Evolutionary conservation across 2,888 invertebrate genomes (phyloP), one percentile per base, ranked within the genome.

Genomic region (Orthosia incerta): DNA sequence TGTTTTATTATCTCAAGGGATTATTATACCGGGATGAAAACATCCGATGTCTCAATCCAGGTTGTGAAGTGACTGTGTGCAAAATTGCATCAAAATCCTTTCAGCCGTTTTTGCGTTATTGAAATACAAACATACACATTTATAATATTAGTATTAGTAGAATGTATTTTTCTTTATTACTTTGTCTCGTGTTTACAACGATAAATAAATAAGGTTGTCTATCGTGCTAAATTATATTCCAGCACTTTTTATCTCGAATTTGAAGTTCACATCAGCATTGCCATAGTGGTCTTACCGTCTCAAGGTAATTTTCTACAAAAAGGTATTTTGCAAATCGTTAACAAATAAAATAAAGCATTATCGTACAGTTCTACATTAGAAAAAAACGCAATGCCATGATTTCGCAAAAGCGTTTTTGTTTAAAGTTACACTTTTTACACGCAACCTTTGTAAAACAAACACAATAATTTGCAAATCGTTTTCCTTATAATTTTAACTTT

Each of bases 401-500:
- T 74, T 57, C 51, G 53, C 46, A 48, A 61, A 68, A 50, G 20
- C 16, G 11, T 50, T 50, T 69, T 39, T 48, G 56, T 66, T 62
- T 48, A 15, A 64, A 77, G 61, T 68, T 56, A 61, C 18, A n/a
- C 55, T 55, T 71, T 66, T 62, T 56, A 48, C 11, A 64, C 12
- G n/a, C 23, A 18, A 74, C 26, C 67, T 64, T 63, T 11, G 45
- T 65, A 31, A 70, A 31, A 51, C 18, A 55, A 55, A 55, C 15
- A 63, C 20, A 20, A 46, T n/a, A 62, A 53, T 50, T 59, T 39
- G 23, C 46, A 50, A 56, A 67, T 55, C 20, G n/a, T 16, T 63
- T 64, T 64, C 12, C 7, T 46, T 20, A 13, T 4, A 56, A 65
- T 68, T 60, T 51, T 13, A 63, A 61, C 51, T 64, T 68, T 68